Base-by-base conservation (phyloP, 2,888 invertebrate species). In the Galerucella pusilla region DNA sequence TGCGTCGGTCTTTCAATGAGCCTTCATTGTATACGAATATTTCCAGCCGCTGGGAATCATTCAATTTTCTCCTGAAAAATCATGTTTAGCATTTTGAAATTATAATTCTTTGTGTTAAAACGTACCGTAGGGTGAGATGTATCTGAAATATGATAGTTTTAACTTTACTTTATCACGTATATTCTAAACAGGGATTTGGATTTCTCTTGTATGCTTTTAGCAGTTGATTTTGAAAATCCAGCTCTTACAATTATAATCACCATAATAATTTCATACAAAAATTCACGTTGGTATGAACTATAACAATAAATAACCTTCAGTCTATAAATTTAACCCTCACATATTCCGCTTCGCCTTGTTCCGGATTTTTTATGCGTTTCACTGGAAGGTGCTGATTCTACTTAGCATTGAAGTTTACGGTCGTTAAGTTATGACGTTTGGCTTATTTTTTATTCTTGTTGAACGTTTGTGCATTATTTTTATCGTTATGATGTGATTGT, bases 181-280 rank as follows among this genome's bases (percentile, higher is more conserved):
- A 35, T 35, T 35, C 7, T 35, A 35, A 7, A 7, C 6, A 6
- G 35, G 35, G 35, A 6, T 7, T 35, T 35, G 7, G 7, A 35
- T 7, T 35, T 35, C 35, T 7, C 35, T 35, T 35, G 35, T 35
- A 7, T 1, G 7, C 35, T 35, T 35, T 35, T 7, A 7, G 35
- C 28, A 28, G 28, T 35, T 35, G 6, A 35, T 35, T 35, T 35
- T 35, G 35, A 1, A 7, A 35, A 35, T 35, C 35, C 35, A 35
- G 35, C 5, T 35, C 7, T 6, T 35, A 35, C 35, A 35, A 35
- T 35, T 35, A 35, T 35, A 35, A 7, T 35, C 35, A 35, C 35
- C 35, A 5, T 66, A 75, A 73, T 68, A 75, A 75, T 75, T 75
- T 73, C 64, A 73, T 72, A 75, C 72, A 73, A 75, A 72, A 72